A percentile compares a stretch with the other conserved stretches of the same genome.
Conservation (phyloP, 2,113 vertebrate species). For the Calyptomena viridis region DNA sequence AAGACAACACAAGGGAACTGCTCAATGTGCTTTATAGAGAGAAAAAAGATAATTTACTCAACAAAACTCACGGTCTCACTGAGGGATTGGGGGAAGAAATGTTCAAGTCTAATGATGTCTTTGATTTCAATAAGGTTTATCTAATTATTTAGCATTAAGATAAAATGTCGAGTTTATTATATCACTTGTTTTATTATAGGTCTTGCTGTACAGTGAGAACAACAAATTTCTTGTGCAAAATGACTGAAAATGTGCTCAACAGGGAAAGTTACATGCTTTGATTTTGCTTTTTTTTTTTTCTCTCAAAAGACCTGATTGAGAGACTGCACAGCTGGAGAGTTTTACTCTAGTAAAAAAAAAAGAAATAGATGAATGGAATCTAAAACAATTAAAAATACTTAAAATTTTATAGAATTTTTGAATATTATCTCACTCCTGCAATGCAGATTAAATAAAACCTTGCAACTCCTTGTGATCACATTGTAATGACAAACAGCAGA, state of each 20-base stretch:
- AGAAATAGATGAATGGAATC: not conserved
- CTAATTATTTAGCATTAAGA: not conserved
- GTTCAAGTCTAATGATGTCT: not conserved
- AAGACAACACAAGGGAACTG: not conserved
- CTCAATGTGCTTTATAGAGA: not conserved
- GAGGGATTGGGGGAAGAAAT: not conserved
- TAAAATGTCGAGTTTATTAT: too few relatives aligned
- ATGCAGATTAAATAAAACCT: not conserved
- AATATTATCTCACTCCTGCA: not conserved
- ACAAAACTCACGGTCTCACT: not conserved
- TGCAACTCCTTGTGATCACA: not conserved
- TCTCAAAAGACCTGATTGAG: not conserved
- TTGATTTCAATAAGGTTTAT: not conserved
- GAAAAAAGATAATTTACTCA: not conserved
- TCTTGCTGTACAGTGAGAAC: not conserved
- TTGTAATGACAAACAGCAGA: accelerated
- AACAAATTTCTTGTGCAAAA: not conserved
- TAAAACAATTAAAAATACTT: not conserved
- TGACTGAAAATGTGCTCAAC: not conserved
- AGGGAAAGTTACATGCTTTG: not conserved
- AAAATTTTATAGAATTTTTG: not conserved
- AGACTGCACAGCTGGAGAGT: not conserved
- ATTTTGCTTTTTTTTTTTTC: not conserved
- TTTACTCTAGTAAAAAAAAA: not conserved
- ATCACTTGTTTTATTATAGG: not conserved